Conservation (phyloP, 2,797 vertebrate species). For the Cebuella pygmaea region DNA sequence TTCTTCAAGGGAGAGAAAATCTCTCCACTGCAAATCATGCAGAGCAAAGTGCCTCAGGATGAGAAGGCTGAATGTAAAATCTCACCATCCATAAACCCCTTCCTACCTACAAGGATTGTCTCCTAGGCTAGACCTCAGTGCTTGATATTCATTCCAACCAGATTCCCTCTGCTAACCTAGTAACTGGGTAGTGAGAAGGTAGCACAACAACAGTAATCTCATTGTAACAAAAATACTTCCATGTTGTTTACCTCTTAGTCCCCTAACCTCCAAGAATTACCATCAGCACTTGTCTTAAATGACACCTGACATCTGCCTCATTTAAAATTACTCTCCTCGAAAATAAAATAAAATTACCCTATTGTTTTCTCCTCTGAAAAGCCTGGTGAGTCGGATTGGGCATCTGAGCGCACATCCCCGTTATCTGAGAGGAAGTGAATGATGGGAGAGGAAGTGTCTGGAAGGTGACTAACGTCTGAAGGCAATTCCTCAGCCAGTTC, state of each 20-base stretch:
- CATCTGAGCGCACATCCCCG: background rate
- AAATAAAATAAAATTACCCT: background rate
- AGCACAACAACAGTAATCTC: slow-evolving; percentile 13
- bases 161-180: background rate
- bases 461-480: background rate
- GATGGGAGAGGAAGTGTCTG: background rate
- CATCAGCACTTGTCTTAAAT: slow-evolving; percentile 42
- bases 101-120: background rate
- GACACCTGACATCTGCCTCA: slow-evolving; percentile 18
- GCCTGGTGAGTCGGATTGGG: background rate
- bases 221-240: slow-evolving; percentile 21
- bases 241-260: slow-evolving; percentile 26
- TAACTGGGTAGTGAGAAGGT: background rate
- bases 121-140: background rate
- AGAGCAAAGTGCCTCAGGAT: background rate
- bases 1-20: background rate
- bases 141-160: slow-evolving; percentile 2
- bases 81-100: background rate
- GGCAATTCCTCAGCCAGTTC: background rate
- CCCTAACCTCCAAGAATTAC: slow-evolving; percentile 39
- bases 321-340: slow-evolving; percentile 24
- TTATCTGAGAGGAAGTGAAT: background rate
- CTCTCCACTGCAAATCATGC: background rate
- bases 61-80: background rate
- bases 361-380: background rate